Evolutionary conservation across 2,113 vertebrate species (phyloP), one percentile per base, ranked within the genome.

Genomic region (Epinephelus fuscoguttatus): DNA sequence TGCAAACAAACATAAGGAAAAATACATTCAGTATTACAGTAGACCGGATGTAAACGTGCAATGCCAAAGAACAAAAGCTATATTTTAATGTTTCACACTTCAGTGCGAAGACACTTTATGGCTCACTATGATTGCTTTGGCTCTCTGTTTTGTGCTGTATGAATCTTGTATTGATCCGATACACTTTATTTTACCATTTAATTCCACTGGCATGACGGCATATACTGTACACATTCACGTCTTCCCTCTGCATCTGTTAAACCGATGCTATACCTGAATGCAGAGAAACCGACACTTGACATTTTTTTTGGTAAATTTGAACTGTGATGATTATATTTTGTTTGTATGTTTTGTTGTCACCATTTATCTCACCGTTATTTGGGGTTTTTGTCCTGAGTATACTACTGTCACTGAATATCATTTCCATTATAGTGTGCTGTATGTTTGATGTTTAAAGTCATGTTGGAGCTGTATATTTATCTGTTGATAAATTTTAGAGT

Each of bases 381-480:
- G 82, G 75, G 78, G 75, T 67, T 84, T 91, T 88, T 92, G 90
- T 90, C 85, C 84, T 82, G 88, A 93, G 86, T 95, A 94, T 95
- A 96, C 95, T 96, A 96, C 95, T 96, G 95, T 94, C 94, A 95
- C 93, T 94, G 92, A 95, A 87, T 95, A 93, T 93, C 82, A 86
- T 93, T 93, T 91, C 90, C 93, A 93, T 93, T 93, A 93, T 94
- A 94, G 92, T 92, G 88, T 94, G 93, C 84, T 94, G 80, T 91
- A 91, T 92, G 88, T 92, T 90, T 95, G 91, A 88, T 95, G 91
- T 94, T 91, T 80, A 92, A 94, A 94, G 86, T 94, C 83, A 86
- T 93, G 89, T 93, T 92, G 61, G 82, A 94, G 86, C 83, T 95
- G 93, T 95, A 91, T 95, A 95, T 96, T 95, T 95, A 95, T 95